Evolutionary conservation across 2,113 vertebrate genomes (phyloP), one percentile per base, ranked within the genome.

Genomic region (Sarotherodon lohbergeri): DNA sequence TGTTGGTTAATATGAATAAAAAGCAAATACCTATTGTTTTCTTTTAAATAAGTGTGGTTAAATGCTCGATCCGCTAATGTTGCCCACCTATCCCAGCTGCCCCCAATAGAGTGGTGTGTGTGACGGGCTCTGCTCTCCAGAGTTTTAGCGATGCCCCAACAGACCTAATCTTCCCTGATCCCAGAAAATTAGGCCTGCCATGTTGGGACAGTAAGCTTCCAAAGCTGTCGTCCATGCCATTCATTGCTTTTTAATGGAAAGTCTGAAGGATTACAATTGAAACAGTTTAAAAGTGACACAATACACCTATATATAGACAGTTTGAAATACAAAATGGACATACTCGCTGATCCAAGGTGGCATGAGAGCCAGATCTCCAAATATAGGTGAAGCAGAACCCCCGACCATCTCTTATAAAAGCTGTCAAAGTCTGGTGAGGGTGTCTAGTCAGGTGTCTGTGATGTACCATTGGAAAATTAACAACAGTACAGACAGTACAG

Each of bases 241-340:
- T 94, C 94, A 92, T 94, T 91, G 88, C 86, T 94, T 94, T 94
- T 94, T 93, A 94, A 94, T 91, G 89, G 89, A 48, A 82, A 39
- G 80, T 54, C 86, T 81, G 52, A 80, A 86, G 80, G 83, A 89
- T 85, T 46, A 86, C 89, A 91, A 86, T 88, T 73, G 71, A 94
- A 94, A 92, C 83, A 43, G 0, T 92, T 94, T 93, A 87, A 91
- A 93, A 88, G 81, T 93, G 91, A 93, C 85, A 93, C 91, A 91
- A 93, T 88, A 86, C 86, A 56, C 48, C 91, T 94, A 94, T 71
- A 93, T 85, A 89, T 94, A 95, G 93, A 91, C 17, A 27, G 85
- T 85, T 88, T 41, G 24, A 87, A 88, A 91, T 87, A 87, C 84
- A 92, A 93, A 93, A 93, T 86, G 83, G 59, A 80, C 87, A 92